Conservation (phyloP, 2,113 vertebrate genomes). For the Phalacrocorax brasilianus region DNA sequence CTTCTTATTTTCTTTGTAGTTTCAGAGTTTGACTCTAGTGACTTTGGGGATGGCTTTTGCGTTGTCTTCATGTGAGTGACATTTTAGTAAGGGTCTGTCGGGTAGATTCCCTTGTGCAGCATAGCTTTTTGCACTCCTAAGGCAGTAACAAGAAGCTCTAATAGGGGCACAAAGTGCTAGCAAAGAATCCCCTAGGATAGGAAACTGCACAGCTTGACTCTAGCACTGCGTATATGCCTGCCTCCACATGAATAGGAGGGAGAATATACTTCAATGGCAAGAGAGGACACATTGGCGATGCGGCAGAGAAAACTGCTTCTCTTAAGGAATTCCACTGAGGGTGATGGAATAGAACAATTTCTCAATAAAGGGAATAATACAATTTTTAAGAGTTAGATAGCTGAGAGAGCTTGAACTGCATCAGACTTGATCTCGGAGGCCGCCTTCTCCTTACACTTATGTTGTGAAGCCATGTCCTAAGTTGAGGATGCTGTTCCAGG, state of each 20-base stretch:
- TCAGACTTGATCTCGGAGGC: background rate
- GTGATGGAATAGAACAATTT: background rate
- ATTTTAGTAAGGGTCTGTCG: background rate
- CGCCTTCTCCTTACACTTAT: background rate
- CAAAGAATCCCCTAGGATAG: background rate
- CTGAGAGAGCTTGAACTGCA: background rate
- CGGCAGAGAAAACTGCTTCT: background rate
- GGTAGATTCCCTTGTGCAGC: background rate
- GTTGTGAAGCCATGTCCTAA: background rate
- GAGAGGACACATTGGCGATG: background rate
- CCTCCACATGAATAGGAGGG: accelerated
- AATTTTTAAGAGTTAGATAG: background rate
- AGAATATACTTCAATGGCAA: background rate
- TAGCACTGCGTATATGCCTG: background rate
- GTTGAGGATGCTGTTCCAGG: background rate
- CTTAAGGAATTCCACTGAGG: background rate
- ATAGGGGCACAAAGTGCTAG: background rate
- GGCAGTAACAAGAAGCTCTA: background rate
- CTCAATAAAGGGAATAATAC: background rate
- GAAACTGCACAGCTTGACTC: background rate
- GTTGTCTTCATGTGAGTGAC: background rate
- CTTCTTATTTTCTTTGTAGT: background rate
- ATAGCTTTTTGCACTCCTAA: slow-evolving; percentile 39
- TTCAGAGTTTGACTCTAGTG: slow-evolving; percentile 14
- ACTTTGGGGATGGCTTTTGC: slow-evolving; percentile 1